Evolutionary conservation across 2,113 vertebrate species (phyloP).

Genomic region (Oncorhynchus keta): DNA sequence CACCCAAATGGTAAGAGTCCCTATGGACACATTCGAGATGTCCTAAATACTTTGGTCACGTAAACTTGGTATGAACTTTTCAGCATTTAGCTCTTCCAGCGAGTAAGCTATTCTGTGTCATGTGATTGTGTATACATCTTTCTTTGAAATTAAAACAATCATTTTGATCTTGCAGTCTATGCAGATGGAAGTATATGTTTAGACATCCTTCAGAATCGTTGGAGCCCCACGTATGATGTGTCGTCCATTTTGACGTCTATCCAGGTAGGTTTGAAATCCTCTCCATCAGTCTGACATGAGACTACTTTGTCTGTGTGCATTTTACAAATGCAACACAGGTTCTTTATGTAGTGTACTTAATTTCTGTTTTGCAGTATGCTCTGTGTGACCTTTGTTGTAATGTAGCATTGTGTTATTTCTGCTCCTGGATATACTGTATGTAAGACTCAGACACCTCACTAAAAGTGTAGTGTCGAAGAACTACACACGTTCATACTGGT

Average conservation of each 20-base stretch:
- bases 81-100: too few species aligned
- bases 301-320: not conserved
- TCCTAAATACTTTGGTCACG: not conserved
- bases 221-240: conserved; percentile 97
- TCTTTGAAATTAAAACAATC: too few species aligned
- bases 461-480: too few species aligned
- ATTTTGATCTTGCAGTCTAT: conserved; percentile 77
- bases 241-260: conserved; percentile 99
- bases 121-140: not conserved
- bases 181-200: conserved; percentile 99
- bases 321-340: not conserved
- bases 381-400: not conserved
- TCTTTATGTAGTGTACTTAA: too few species aligned
- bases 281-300: not conserved
- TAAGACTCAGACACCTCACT: too few species aligned
- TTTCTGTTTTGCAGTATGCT: not conserved
- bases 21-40: not conserved
- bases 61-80: too few species aligned
- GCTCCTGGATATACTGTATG: too few species aligned
- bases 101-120: not conserved
- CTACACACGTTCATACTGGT: too few species aligned
- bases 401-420: too few species aligned
- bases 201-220: conserved; percentile 99
- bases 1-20: conserved; percentile 93
- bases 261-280: conserved; percentile 78